Conservation (phyloP, 2,888 invertebrate genomes). For the Loripinus fragilis region DNA sequence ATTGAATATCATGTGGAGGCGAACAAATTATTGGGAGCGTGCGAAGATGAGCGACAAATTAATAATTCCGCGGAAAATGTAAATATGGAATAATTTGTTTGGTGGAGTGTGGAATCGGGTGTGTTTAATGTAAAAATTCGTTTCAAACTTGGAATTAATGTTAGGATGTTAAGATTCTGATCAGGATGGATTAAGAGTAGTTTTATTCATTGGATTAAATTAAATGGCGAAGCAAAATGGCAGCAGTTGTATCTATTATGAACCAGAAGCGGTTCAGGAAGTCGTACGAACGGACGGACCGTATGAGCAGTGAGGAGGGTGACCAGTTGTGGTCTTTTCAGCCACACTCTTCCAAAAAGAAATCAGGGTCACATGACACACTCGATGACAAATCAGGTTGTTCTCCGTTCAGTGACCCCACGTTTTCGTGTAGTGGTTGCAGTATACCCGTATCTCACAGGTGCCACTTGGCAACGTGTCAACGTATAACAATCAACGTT, state of each 20-base stretch:
- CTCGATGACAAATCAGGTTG: constrained; percentile 54
- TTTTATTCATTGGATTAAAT: not conserved
- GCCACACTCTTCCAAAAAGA: constrained; percentile 49
- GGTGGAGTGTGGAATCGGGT: not conserved
- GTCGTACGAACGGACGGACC: constrained; percentile 70
- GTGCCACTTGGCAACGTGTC: constrained; percentile 78
- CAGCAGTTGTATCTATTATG: constrained; percentile 74
- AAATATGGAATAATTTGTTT: not conserved
- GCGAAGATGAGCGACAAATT: not conserved
- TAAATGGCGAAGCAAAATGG: constrained; percentile 55
- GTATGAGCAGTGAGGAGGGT: constrained; percentile 69
- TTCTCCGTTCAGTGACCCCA: constrained; percentile 52
- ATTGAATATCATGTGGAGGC: constrained; percentile 25
- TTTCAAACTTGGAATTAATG: not conserved
- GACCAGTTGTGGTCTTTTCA: constrained; percentile 69
- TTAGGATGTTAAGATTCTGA: too few relatives aligned
- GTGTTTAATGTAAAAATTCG: not conserved
- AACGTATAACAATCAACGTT: constrained; percentile 82
- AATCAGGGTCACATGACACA: constrained; percentile 51
- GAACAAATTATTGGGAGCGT: not conserved
- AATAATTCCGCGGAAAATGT: not conserved
- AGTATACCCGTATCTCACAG: constrained; percentile 69
- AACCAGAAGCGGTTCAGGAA: constrained; percentile 77
- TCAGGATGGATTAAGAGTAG: not conserved
- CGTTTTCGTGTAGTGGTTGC: constrained; percentile 58